Base-by-base conservation (phyloP, 2,113 vertebrate genomes). In the Oncorhynchus clarkii region DNA sequence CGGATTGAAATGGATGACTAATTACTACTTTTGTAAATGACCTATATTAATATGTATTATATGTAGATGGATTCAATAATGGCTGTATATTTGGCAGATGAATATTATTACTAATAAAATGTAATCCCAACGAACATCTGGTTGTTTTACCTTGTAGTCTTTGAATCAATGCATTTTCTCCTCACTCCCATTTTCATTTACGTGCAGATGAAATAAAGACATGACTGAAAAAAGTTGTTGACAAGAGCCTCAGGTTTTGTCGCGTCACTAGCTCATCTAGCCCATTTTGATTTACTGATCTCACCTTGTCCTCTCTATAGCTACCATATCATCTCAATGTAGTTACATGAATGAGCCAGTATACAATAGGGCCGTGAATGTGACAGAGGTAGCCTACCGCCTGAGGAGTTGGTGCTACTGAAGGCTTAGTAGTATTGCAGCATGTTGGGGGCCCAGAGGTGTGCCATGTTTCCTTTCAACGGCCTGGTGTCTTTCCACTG, bases 21-120 rank as follows among this genome's bases (percentile, higher is more conserved):
- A 91, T 87, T 86, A 90, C 80, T 76, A 90, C 83, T 76, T 89
- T 94, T 95, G 92, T 95, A 94, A 92, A 87, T 90, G 89, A 91
- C 90, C 71, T 86, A 24, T 72, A 67, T 73, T 64, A 67, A 67
- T 62, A 51, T 77, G 79, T 82, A 89, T 93, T 86, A 90, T 94
- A 94, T 91, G 93, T 94, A 94, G 93, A 83, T 91, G 83, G 89
- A 91, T 88, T 90, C 87, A 86, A 74, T 92, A 92, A 93, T 92
- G 90, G 89, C 89, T 96, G 95, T 96, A 92, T 94, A 94, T 95
- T 93, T 95, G 93, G 92, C 92, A 94, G 89, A 93, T 80, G 0
- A 34, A 6, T 45, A 45, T 45, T 45, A 11, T 90, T 87, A 86
- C 78, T 88, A 96, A 90, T 89, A 87, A 89, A 90, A 45, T 45